Conservation (phyloP, 2,888 invertebrate species). For the Microplitis manilae region DNA sequence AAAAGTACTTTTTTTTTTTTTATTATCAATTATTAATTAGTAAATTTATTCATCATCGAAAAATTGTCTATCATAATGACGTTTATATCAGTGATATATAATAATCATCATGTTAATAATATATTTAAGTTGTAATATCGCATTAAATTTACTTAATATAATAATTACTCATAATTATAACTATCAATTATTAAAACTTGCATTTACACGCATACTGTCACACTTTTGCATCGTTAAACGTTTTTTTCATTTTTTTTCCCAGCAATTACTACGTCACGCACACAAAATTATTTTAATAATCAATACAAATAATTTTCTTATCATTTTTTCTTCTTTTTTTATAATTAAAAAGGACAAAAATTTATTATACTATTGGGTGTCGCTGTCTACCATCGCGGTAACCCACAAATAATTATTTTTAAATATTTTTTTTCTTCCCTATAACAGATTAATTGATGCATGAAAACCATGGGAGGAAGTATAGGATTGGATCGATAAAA, state of each 20-base stretch:
- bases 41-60: constrained; percentile 45
- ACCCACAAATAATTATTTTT: constrained; percentile 11
- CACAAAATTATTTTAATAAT: background rate
- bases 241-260: constrained; percentile 23
- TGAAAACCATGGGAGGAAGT: constrained; percentile 11
- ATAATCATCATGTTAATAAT: constrained; percentile 52
- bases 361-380: background rate
- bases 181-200: constrained; percentile 67
- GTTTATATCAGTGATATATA: background rate
- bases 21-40: constrained; percentile 51
- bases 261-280: background rate
- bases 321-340: background rate
- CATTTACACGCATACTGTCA: constrained; percentile 51
- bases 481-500: constrained; percentile 8
- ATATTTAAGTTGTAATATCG: constrained; percentile 63
- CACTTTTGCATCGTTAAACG: constrained; percentile 27
- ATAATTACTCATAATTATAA: constrained; percentile 66
- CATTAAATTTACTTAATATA: constrained; percentile 65
- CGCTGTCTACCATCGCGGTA: constrained; percentile 31
- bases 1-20: constrained; percentile 42
- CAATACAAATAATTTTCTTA: background rate
- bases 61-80: constrained; percentile 4
- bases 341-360: constrained; percentile 4
- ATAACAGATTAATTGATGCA: background rate
- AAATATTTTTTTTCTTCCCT: background rate